phyloP scores from a whole-genome alignment of 2,888 invertebrate species.

The Diaphora mendica region DNA sequence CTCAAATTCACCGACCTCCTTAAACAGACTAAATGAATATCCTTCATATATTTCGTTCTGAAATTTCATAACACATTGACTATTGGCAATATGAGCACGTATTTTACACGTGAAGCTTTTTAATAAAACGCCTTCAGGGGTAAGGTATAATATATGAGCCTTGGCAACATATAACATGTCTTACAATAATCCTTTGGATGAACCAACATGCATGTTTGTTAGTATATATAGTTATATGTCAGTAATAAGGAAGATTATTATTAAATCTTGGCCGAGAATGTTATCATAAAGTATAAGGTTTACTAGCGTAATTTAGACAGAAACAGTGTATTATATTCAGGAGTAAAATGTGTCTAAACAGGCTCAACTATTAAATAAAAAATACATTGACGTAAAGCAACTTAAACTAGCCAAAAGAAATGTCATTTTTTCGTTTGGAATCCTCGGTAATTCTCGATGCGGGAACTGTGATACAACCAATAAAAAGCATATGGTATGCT shows the following conservation, averaged over 20 bases:
- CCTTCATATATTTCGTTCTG: constrained; percentile 25
- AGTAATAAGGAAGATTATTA: neutral
- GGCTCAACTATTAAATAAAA: too few relatives aligned
- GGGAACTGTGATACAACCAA: too few relatives aligned
- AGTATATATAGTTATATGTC: neutral
- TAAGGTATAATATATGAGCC: constrained; percentile 23
- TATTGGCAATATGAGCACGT: constrained; percentile 48
- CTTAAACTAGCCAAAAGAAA: neutral
- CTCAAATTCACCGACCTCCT: neutral
- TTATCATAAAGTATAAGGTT: neutral
- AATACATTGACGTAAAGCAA: neutral
- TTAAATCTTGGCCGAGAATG: neutral
- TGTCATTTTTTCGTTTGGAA: too few relatives aligned
- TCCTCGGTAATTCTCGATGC: too few relatives aligned
- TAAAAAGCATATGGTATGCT: too few relatives aligned
- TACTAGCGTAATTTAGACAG: neutral
- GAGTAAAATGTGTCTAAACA: too few relatives aligned
- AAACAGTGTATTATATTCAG: too few relatives aligned
- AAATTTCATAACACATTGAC: constrained; percentile 41
- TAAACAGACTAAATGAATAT: constrained; percentile 7
- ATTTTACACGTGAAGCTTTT: constrained; percentile 37
- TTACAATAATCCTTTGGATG: constrained; percentile 37
- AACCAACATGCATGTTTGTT: constrained; percentile 18
- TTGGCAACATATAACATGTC: constrained; percentile 20
- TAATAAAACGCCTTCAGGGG: constrained; percentile 44